Conservation (phyloP, 2,888 invertebrate species). For the Megastigmus dorsalis region DNA sequence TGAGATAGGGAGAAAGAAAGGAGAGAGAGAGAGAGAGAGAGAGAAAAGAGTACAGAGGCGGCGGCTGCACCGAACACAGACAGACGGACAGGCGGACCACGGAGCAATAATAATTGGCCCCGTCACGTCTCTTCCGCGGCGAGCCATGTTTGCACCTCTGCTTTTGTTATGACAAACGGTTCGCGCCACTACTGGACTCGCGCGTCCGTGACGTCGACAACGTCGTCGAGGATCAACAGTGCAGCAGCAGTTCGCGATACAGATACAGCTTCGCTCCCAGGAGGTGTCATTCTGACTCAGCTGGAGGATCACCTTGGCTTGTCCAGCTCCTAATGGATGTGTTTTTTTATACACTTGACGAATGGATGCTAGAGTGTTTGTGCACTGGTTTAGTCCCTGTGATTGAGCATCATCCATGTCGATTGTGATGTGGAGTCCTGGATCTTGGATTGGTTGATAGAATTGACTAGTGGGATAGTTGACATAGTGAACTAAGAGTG, state of each 20-base stretch:
- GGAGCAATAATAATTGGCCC: slow-evolving; percentile 40
- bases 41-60: slow-evolving; percentile 21
- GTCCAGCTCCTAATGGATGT: neutral
- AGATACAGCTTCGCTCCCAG: neutral
- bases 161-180: slow-evolving; percentile 47
- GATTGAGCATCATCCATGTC: neutral
- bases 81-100: neutral
- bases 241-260: neutral
- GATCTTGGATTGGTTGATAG: neutral
- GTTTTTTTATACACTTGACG: neutral
- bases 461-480: neutral
- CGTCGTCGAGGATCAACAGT: neutral
- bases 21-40: neutral
- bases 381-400: neutral
- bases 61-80: slow-evolving; percentile 30
- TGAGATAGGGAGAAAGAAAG: neutral
- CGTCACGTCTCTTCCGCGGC: slow-evolving; percentile 11
- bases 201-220: slow-evolving; percentile 17
- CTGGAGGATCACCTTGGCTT: neutral
- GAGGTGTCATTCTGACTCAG: neutral
- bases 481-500: neutral
- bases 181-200: slow-evolving; percentile 13
- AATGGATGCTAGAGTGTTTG: neutral
- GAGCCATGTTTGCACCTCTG: slow-evolving; percentile 29
- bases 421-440: neutral